A percentile compares a stretch with the other conserved stretches of the same genome.
Conservation (phyloP, 2,797 vertebrate species). For the Phrynocephalus guinanensis region DNA sequence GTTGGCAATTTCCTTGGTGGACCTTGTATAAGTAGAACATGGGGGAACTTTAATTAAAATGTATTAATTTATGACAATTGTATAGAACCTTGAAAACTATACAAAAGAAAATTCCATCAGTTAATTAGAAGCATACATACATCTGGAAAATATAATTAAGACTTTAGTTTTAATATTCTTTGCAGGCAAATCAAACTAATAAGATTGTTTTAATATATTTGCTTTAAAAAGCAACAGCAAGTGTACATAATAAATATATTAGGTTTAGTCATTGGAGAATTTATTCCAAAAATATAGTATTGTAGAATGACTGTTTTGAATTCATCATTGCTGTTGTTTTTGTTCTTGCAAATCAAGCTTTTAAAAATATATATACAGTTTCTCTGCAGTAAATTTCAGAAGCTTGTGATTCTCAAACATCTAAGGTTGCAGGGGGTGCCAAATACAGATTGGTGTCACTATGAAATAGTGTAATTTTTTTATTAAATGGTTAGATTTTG, state of each 20-base stretch:
- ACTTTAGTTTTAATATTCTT: conserved; percentile 70
- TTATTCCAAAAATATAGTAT: conserved; percentile 5
- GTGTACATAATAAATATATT: conserved; percentile 29
- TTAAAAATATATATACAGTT: background rate
- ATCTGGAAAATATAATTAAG: conserved; percentile 79
- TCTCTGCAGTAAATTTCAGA: too few relatives aligned
- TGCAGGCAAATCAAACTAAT: conserved; percentile 63
- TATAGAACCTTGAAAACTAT: conserved; percentile 77
- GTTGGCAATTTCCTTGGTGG: conserved; percentile 78
- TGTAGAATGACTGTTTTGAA: conserved; percentile 30
- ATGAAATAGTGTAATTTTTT: background rate
- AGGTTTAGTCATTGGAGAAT: conserved; percentile 22
- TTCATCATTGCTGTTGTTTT: background rate
- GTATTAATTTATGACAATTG: conserved; percentile 79
- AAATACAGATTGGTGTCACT: background rate
- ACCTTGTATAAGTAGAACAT: conserved; percentile 67
- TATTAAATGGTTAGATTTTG: background rate
- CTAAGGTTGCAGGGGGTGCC: background rate
- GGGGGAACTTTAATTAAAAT: conserved; percentile 78
- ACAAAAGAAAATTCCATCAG: conserved; percentile 77
- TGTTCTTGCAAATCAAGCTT: background rate
- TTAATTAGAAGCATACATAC: conserved; percentile 80
- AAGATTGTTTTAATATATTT: conserved; percentile 54
- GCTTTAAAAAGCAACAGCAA: conserved; percentile 45
- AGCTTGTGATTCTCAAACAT: background rate